Conservation (phyloP, 1,140 invertebrate genomes). For the Manduca sexta region DNA sequence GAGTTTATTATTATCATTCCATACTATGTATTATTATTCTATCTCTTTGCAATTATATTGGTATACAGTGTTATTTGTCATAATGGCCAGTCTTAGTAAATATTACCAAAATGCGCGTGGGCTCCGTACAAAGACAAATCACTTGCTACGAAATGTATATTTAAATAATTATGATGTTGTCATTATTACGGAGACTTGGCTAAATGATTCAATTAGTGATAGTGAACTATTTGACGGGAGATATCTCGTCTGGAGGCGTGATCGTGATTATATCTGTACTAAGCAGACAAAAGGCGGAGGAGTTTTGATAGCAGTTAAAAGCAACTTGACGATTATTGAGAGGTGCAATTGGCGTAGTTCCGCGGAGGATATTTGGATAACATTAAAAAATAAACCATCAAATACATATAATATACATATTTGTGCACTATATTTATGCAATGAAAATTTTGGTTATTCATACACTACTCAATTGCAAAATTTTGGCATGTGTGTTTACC, state of each 20-base stretch:
- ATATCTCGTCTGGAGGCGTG: constrained; percentile 10
- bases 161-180: constrained; percentile 9
- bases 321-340: constrained; percentile 1
- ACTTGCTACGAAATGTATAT: not conserved
- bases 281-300: constrained; percentile 6
- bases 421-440: constrained; percentile 17
- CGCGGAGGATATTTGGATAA: constrained; percentile 18
- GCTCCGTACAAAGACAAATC: constrained; percentile 1
- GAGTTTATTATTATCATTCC: no score
- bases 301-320: constrained; percentile 11
- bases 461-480: constrained; percentile 11
- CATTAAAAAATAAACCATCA: constrained; percentile 1
- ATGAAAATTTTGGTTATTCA: constrained; percentile 10
- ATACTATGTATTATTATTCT: no score
- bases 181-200: constrained; percentile 5
- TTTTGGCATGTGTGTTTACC: constrained; percentile 7
- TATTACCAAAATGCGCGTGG: constrained; percentile 7
- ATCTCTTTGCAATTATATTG: no score
- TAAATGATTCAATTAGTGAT: constrained; percentile 2
- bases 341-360: constrained; percentile 12
- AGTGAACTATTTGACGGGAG: constrained; percentile 11
- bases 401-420: constrained; percentile 8
- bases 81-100: not conserved
- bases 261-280: constrained; percentile 8
- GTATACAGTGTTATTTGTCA: not conserved